These are phyloP conservation scores for Acomys russatus DNA, from an alignment of 2,797 vertebrate species.

Conservation along the genomic window DNA sequence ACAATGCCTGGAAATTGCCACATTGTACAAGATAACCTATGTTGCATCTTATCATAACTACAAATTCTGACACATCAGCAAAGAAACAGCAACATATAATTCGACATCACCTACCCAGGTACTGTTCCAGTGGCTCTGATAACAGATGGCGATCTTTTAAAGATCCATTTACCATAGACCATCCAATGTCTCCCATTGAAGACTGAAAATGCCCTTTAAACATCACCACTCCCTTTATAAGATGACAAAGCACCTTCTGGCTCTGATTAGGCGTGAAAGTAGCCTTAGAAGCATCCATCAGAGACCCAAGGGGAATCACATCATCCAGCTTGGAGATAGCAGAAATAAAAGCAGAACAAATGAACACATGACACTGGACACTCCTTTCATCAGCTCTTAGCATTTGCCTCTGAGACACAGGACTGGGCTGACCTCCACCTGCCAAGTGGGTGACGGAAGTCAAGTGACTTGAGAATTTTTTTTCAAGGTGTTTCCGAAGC, in stretches of 20 bases:
- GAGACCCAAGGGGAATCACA: not conserved
- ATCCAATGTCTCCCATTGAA: not conserved
- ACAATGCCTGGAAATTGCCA: too few relatives aligned
- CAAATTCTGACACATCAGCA: not conserved
- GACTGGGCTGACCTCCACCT: not conserved
- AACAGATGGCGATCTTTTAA: not conserved
- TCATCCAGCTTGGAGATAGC: not conserved
- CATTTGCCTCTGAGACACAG: rapidly evolving
- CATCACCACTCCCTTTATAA: not conserved
- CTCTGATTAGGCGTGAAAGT: not conserved
- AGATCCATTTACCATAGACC: not conserved
- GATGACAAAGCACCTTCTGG: not conserved
- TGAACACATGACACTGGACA: not conserved
- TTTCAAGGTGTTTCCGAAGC: not conserved
- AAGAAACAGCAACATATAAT: not conserved
- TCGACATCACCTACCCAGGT: not conserved
- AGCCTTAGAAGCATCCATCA: not conserved
- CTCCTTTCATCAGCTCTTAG: not conserved
- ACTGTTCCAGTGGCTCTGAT: not conserved
- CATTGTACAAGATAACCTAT: not conserved
- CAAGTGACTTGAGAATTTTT: not conserved
- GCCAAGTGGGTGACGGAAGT: not conserved
- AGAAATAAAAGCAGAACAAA: not conserved
- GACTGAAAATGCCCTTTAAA: not conserved
- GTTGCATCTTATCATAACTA: not conserved